Conservation (phyloP, 2,113 vertebrate species). For the Tympanuchus pallidicinctus region DNA sequence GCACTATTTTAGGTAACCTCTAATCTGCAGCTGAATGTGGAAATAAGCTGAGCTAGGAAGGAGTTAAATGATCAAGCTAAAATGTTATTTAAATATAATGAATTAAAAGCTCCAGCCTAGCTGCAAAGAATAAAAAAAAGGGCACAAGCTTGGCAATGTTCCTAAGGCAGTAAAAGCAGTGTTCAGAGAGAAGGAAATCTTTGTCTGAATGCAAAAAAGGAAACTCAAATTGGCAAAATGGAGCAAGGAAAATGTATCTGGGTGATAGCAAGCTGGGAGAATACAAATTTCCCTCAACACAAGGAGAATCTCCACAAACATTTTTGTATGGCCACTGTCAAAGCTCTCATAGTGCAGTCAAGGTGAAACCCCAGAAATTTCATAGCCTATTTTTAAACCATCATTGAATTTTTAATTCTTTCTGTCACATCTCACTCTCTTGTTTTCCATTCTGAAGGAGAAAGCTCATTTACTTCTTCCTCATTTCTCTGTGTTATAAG, state of each 20-base stretch:
- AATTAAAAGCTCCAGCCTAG: conserved; percentile 53
- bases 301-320: background rate
- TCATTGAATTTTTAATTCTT: background rate
- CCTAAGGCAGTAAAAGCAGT: conserved; percentile 49
- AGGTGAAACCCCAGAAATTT: background rate
- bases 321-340: background rate
- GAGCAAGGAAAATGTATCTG: conserved; percentile 62
- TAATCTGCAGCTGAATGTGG: background rate
- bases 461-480: background rate
- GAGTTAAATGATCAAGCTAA: conserved; percentile 48
- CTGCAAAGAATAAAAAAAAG: conserved; percentile 56
- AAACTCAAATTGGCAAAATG: conserved; percentile 50
- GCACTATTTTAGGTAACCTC: background rate
- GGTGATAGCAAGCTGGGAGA: conserved; percentile 1
- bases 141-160: conserved; percentile 52
- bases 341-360: background rate
- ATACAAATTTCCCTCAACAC: conserved; percentile 5
- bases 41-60: background rate
- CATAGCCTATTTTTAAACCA: background rate
- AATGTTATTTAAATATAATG: conserved; percentile 54
- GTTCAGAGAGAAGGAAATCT: conserved; percentile 64
- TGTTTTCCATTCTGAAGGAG: background rate
- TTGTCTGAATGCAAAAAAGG: conserved; percentile 51
- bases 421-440: background rate
- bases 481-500: background rate